Percentiles rank a stretch among this genome's conserved stretches.
Conservation (phyloP, 2,797 vertebrate genomes). For the Moxostoma hubbsi region DNA sequence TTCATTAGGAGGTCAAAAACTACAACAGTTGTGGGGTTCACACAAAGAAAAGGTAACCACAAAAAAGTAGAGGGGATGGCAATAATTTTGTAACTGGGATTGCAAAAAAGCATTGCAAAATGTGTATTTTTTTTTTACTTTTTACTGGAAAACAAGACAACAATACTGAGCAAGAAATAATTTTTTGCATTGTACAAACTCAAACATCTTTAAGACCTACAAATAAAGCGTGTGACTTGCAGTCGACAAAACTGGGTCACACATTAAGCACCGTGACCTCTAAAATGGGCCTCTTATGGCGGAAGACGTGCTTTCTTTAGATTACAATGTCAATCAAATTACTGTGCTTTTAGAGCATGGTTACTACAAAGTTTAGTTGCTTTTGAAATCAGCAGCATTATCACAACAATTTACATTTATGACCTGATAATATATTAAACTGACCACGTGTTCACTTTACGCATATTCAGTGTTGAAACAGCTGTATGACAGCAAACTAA, state of each 20-base stretch:
- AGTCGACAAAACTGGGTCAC: constrained; percentile 22
- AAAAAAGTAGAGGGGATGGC: background rate
- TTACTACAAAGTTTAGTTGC: too few relatives aligned
- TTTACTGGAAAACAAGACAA: too few relatives aligned
- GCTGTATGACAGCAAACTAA: constrained; percentile 3
- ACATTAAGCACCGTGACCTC: constrained; percentile 12
- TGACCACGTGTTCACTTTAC: background rate
- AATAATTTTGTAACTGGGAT: too few relatives aligned
- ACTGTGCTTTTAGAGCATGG: background rate
- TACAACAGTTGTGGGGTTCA: background rate
- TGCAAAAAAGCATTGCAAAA: too few relatives aligned
- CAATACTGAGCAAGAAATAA: too few relatives aligned
- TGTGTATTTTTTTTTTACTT: too few relatives aligned
- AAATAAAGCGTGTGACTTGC: background rate
- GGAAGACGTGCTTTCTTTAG: constrained; percentile 8
- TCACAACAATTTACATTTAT: constrained; percentile 1
- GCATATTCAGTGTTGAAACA: constrained; percentile 12
- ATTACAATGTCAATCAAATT: background rate
- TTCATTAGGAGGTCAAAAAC: constrained; percentile 22
- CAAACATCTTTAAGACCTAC: background rate
- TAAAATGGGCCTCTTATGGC: background rate
- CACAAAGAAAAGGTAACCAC: constrained; percentile 4
- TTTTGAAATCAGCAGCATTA: constrained; percentile 5
- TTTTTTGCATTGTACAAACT: background rate
- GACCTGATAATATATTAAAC: background rate